A percentile compares a stretch with the other conserved stretches of the same genome.
These are phyloP conservation scores for Antigone vipio DNA, from an alignment of 2,113 vertebrate genomes.

Conservation along the genomic window DNA sequence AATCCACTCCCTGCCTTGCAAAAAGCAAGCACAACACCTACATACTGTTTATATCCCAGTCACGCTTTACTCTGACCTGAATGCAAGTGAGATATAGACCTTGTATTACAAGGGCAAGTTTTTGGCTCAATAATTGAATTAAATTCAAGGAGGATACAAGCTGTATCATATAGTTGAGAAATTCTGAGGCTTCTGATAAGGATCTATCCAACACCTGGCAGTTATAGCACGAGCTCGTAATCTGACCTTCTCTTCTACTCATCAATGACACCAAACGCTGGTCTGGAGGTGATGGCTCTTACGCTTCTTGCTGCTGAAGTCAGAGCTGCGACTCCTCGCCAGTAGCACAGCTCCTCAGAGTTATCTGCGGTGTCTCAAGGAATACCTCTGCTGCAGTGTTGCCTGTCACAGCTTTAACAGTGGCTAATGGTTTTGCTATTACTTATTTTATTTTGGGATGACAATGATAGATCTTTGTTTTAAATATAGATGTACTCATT, in stretches of 20 bases:
- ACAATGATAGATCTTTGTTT: conserved; percentile 45
- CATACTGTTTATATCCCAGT: background rate
- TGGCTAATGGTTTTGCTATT: conserved; percentile 35
- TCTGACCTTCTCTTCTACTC: background rate
- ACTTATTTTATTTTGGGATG: conserved; percentile 52
- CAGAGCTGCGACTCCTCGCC: background rate
- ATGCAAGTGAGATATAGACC: background rate
- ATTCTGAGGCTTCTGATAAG: background rate
- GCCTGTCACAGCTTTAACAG: background rate
- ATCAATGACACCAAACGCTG: background rate
- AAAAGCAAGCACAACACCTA: background rate
- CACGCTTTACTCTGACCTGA: background rate
- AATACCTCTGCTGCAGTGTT: background rate
- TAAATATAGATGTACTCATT: conserved; percentile 50
- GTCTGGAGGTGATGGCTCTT: background rate
- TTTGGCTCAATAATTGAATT: background rate
- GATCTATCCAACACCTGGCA: background rate
- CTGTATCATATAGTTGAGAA: background rate
- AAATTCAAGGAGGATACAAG: background rate
- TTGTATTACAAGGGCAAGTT: background rate
- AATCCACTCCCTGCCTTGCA: background rate
- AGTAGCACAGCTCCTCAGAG: background rate
- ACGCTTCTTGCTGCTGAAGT: background rate
- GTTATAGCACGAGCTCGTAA: background rate
- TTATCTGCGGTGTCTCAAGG: background rate